These are phyloP conservation scores for Spinus pinus DNA, from an alignment of 2,797 vertebrate genomes.

Conservation along the genomic window DNA sequence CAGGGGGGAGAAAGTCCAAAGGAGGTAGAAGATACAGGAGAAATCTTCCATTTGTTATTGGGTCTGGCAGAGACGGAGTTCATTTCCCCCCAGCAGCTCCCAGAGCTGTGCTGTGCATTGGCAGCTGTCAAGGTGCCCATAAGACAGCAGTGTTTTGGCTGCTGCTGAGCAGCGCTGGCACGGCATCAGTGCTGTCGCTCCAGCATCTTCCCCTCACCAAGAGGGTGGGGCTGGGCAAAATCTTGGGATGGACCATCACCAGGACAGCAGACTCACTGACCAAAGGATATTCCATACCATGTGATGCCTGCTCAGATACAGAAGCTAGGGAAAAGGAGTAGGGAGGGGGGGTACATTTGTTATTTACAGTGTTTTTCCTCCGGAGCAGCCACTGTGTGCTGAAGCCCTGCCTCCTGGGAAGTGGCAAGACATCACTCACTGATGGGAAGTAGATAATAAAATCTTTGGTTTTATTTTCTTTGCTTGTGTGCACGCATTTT, in stretches of 20 bases:
- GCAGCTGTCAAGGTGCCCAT: background rate
- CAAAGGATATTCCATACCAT: background rate
- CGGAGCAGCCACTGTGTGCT: fast-evolving
- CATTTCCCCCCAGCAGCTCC: background rate
- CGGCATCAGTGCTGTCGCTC: background rate
- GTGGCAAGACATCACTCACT: background rate
- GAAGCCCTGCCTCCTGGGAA: background rate
- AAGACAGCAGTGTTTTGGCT: background rate
- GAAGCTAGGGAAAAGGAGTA: background rate
- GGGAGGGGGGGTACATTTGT: background rate
- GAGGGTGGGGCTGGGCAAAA: background rate
- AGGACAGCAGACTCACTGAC: background rate
- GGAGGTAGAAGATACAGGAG: background rate
- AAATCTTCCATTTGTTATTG: background rate
- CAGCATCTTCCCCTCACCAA: background rate
- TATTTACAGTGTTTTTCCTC: background rate
- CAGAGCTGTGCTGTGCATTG: background rate
- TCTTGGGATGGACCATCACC: background rate
- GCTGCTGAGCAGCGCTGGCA: background rate
- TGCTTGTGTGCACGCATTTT: background rate
- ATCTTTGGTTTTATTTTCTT: background rate
- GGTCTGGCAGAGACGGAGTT: background rate
- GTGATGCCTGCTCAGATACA: background rate
- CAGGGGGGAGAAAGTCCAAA: background rate
- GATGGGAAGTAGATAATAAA: background rate